These are phyloP conservation scores for Chironomus tentans DNA, from an alignment of 2,888 invertebrate species.

Conservation along the genomic window DNA sequence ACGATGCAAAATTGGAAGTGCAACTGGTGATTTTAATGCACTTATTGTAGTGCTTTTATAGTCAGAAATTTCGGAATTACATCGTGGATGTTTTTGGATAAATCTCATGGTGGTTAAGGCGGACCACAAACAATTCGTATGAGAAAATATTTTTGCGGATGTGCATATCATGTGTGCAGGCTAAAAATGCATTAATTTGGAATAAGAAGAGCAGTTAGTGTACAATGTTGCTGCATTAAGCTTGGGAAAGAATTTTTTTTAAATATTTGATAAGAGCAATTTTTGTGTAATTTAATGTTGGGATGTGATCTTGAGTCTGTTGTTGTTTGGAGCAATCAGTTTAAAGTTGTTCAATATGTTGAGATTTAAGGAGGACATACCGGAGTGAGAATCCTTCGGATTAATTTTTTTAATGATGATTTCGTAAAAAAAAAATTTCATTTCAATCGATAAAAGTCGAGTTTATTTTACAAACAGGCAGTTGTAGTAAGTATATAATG, in stretches of 20 bases:
- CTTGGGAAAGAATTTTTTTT: not conserved
- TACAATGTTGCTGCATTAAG: not conserved
- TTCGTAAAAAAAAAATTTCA: too few relatives aligned
- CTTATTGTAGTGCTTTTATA: not conserved
- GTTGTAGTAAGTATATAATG: too few relatives aligned
- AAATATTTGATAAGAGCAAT: not conserved
- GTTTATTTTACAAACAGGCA: too few relatives aligned
- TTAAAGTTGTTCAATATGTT: too few relatives aligned
- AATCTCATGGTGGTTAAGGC: not conserved
- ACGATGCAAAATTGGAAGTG: not conserved
- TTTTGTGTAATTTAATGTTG: too few relatives aligned
- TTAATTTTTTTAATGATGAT: too few relatives aligned
- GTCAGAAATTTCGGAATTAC: not conserved
- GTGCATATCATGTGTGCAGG: not conserved
- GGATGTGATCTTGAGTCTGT: too few relatives aligned
- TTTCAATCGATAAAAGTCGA: too few relatives aligned
- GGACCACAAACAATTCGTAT: not conserved
- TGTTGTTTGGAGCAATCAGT: too few relatives aligned
- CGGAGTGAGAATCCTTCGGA: too few relatives aligned
- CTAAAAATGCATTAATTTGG: not conserved
- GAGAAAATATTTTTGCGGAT: not conserved
- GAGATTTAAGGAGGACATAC: too few relatives aligned
- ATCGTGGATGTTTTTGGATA: not conserved
- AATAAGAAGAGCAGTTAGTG: not conserved
- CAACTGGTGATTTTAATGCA: not conserved